Evolutionary conservation across 2,113 vertebrate species (phyloP).

Genomic region (Cyanoderma ruficeps): DNA sequence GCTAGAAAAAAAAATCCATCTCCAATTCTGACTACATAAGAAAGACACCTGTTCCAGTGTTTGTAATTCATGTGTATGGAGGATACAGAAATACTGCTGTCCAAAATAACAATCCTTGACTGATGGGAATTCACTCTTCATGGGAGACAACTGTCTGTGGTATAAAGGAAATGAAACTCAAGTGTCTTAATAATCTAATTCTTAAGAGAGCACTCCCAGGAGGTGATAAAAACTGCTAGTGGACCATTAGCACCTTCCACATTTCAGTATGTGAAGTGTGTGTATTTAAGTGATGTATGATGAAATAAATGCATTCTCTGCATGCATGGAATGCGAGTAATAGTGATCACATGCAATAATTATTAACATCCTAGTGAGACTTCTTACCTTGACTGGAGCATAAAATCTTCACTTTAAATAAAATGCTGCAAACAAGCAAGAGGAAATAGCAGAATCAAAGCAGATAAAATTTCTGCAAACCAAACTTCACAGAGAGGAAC

Average conservation of each 20-base stretch:
- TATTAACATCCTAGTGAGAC: not conserved
- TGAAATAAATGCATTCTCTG: not conserved
- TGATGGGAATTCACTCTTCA: not conserved
- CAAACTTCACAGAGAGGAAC: not conserved
- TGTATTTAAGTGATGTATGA: not conserved
- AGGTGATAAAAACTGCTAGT: not conserved
- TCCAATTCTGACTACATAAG: not conserved
- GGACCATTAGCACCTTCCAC: not conserved
- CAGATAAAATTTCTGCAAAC: not conserved
- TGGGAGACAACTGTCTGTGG: not conserved
- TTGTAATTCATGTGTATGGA: not conserved
- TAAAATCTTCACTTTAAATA: not conserved
- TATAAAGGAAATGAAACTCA: not conserved
- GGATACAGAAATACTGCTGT: not conserved
- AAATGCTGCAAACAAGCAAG: not conserved
- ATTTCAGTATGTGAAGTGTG: not conserved
- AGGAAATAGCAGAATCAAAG: conserved; percentile 12
- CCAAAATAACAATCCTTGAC: not conserved
- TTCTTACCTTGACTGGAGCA: not conserved
- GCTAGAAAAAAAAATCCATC: not conserved
- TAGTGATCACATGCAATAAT: not conserved
- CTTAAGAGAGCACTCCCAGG: not conserved
- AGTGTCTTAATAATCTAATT: not conserved
- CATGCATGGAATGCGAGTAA: not conserved
- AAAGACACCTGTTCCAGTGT: not conserved